Evolutionary conservation across 1,140 invertebrate genomes (phyloP).

Genomic region (Drosophila ohnishii): DNA sequence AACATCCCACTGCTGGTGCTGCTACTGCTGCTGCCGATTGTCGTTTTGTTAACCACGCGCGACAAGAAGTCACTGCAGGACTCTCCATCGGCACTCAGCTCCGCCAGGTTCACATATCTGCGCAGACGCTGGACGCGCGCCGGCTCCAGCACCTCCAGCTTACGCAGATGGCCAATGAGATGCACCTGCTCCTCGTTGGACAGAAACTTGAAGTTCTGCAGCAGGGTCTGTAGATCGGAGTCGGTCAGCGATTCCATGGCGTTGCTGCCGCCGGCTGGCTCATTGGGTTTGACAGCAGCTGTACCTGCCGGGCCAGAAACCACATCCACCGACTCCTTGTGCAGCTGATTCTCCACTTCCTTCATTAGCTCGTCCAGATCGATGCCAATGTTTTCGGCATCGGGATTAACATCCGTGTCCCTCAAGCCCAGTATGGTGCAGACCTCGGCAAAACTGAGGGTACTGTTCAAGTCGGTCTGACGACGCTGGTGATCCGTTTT

Average conservation of each 20-base stretch:
- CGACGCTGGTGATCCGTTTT: conserved; percentile 52
- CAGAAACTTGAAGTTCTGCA: conserved; percentile 91
- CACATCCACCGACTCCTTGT: conserved; percentile 31
- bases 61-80: conserved; percentile 58
- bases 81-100: conserved; percentile 68
- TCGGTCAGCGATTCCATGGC: conserved; percentile 90
- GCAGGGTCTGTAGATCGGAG: conserved; percentile 88
- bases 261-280: conserved; percentile 19
- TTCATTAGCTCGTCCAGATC: conserved; percentile 62
- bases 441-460: conserved; percentile 42
- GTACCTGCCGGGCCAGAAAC: background rate
- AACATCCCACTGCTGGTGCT: background rate
- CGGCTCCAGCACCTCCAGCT: conserved; percentile 89
- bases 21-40: too few species aligned
- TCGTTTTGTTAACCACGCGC: conserved; percentile 37
- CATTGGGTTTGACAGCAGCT: background rate
- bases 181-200: conserved; percentile 90
- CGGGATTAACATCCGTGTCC: background rate
- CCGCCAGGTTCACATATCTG: conserved; percentile 86
- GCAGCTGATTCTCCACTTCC: conserved; percentile 63
- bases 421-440: conserved; percentile 27
- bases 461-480: conserved; percentile 12
- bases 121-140: conserved; percentile 88
- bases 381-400: conserved; percentile 29
- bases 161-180: conserved; percentile 90